Base-by-base conservation (phyloP, 2,888 invertebrate species). In the Orthonevra nobilis region DNA sequence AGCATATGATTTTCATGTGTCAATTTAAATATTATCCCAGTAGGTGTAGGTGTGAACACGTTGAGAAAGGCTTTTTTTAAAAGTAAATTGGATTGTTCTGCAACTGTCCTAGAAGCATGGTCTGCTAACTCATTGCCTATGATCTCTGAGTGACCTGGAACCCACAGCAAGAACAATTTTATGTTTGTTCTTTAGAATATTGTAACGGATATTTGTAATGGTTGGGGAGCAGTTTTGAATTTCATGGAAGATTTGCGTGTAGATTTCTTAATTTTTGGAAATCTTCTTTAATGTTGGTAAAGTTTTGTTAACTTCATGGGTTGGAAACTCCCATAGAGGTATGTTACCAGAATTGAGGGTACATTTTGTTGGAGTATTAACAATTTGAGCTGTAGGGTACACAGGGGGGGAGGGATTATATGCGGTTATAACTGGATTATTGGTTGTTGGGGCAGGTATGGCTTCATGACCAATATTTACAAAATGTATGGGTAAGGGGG, bases 131-230 rank as follows among this genome's bases (percentile, higher is more conserved):
- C 48, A 17, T 52, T 42, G 2, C 52, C 40, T 5, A 10, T 9
- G 4, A 58, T 58, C 7, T 28, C 56, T 2, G 19, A n/a, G 15
- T 58, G 56, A 5, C 60, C 46, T 10, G 60, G 46, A 10, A 61
- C 40, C 48, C 46, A n/a, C 9, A 46, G 5, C 10, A 23, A n/a
- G 10, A 20, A 14, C 20, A n/a, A 19, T 19, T n/a, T 30, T 19
- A 14, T 42, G 20, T 1, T 14, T 7, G 10, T 26, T 23, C 26
- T 63, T 23, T n/a, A 26, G 6, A 7, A 26, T 7, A 4, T 19
- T 10, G 4, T 30, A 3, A 12, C 19, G 14, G 17, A 60, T 44
- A 9, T 42, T 12, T 7, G 3, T 17, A 17, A 60, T 0, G 2
- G 23, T 23, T 4, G 23, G 23, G 3, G 23, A 4, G 23, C 23